These are phyloP conservation scores for Drosophila prosaltans DNA, from an alignment of 1,140 invertebrate species.

Conservation along the genomic window DNA sequence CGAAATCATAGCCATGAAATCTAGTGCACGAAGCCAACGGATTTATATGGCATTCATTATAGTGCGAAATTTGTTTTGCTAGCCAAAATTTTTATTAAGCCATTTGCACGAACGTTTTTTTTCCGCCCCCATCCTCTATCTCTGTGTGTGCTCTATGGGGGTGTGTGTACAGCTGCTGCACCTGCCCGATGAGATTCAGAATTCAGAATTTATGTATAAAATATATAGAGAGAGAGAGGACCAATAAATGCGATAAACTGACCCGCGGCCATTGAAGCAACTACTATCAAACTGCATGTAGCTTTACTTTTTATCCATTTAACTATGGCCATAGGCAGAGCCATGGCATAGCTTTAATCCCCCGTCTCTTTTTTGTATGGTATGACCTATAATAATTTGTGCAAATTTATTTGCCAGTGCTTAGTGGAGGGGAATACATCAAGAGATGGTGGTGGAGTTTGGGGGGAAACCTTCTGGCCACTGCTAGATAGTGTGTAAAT, in stretches of 20 bases:
- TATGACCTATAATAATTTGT: slow-evolving; percentile 76
- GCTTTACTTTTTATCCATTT: slow-evolving; percentile 45
- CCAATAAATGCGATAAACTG: slow-evolving; percentile 77
- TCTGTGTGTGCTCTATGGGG: slow-evolving; percentile 22
- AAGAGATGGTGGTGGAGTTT: background rate
- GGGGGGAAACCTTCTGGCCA: slow-evolving; percentile 53
- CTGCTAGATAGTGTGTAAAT: slow-evolving; percentile 78
- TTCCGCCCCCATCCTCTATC: slow-evolving; percentile 11
- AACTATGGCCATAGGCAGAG: slow-evolving; percentile 45
- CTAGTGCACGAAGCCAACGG: slow-evolving; percentile 50
- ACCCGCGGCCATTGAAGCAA: slow-evolving; percentile 38
- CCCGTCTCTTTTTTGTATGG: slow-evolving; percentile 6
- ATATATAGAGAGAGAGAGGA: slow-evolving; percentile 51
- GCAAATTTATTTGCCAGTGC: slow-evolving; percentile 77
- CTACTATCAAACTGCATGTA: slow-evolving; percentile 11
- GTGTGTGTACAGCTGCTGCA: slow-evolving; percentile 46
- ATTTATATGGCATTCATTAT: slow-evolving; percentile 75
- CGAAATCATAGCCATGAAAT: slow-evolving; percentile 71
- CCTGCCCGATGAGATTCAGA: slow-evolving; percentile 49
- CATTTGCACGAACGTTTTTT: slow-evolving; percentile 59
- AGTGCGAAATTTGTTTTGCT: slow-evolving; percentile 55
- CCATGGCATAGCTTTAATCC: slow-evolving; percentile 7
- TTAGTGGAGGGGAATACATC: slow-evolving; percentile 46
- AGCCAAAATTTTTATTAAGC: slow-evolving; percentile 68
- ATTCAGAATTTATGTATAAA: slow-evolving; percentile 68